A percentile compares a stretch with the other conserved stretches of the same genome.
phyloP scores from a whole-genome alignment of 1,140 invertebrate species.

The Diachasmimorpha longicaudata region DNA sequence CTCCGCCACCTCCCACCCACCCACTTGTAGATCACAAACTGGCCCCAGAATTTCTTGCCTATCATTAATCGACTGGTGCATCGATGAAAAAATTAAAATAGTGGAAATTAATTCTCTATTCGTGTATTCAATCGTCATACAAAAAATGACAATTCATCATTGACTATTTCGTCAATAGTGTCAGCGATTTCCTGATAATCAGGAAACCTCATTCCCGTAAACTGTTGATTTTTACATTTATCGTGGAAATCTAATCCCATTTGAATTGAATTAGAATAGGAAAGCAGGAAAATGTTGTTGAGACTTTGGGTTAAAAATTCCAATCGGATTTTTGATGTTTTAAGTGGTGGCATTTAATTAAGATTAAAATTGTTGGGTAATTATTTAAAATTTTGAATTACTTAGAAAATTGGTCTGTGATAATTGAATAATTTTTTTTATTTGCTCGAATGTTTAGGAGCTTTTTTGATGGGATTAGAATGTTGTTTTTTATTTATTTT shows the following conservation, averaged over 20 bases:
- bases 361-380: too few species aligned
- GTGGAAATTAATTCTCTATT: neutral
- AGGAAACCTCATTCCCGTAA: neutral
- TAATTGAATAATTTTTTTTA: too few species aligned
- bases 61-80: conserved; percentile 46
- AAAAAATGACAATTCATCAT: neutral
- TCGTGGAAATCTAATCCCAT: neutral
- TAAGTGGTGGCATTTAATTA: too few species aligned
- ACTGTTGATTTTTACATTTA: neutral
- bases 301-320: neutral
- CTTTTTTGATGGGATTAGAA: too few species aligned
- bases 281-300: neutral
- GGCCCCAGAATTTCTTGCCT: neutral
- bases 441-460: too few species aligned
- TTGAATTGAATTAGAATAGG: neutral
- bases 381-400: too few species aligned
- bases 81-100: conserved; percentile 6
- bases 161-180: neutral
- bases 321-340: too few species aligned
- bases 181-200: neutral
- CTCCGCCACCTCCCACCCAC: conserved; percentile 25
- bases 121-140: neutral
- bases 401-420: too few species aligned
- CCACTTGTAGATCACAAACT: too few species aligned
- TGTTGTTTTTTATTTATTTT: too few species aligned